Evolutionary conservation across 2,797 vertebrate genomes (phyloP), one percentile per base, ranked within the genome.

Genomic region (Pogonophryne albipinna): DNA sequence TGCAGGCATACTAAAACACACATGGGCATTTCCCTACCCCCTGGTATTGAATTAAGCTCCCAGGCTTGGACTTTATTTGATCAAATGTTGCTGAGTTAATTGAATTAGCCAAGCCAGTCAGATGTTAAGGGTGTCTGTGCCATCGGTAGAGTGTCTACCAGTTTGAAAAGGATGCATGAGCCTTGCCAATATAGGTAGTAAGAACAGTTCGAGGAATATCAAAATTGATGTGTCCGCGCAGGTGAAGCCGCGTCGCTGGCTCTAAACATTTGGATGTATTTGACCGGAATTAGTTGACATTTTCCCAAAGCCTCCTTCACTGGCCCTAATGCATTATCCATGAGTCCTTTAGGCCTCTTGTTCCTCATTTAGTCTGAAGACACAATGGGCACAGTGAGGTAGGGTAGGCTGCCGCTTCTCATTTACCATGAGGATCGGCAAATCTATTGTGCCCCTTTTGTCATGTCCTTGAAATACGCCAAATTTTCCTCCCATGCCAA

Each of bases 31-130:
- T 73, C 60, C 34, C 51, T 61, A 60, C 42, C 45, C 38, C 57
- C 55, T 67, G 71, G 73, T 86, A 85, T 86, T 90, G 88, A 88
- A 90, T 89, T 88, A 82, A 79, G 78, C 84, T 86, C 66, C 71
- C 66, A 80, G 77, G 69, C 76, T 71, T 66, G 58, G 75, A 80
- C 67, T 84, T 83, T 74, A 89, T 85, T 87, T 85, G 58, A 87
- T 87, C 78, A 89, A 85, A 89, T 87, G 78, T 80, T 80, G 63
- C 60, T 63, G 46, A 59, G 66, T 80, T 85, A 89, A 90, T 79
- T 88, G 65, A 87, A 90, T 90, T 88, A 90, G 66, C 72, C 56
- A 75, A 80, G 64, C 45, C 74, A 74, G 75, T 81, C 71, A 84
- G 50, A 86, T 79, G 77, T 63, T 38, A 65, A 57, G 63, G 66